A percentile compares a stretch with the other conserved stretches of the same genome.
Evolutionary conservation across 2,888 invertebrate genomes (phyloP).

Genomic region (Cynaeus angustus): DNA sequence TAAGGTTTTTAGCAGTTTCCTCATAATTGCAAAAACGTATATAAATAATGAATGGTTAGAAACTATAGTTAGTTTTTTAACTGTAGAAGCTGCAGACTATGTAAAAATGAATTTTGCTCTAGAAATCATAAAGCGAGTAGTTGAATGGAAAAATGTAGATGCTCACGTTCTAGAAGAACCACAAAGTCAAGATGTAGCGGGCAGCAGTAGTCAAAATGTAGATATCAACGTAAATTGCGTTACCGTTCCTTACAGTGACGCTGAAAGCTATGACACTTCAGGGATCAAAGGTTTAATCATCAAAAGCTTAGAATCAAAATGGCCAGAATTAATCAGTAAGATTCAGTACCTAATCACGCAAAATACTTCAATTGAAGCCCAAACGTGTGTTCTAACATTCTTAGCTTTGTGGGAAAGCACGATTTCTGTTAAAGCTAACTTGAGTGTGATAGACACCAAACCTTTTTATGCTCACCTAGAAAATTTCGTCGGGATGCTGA

Average conservation of each 20-base stretch:
- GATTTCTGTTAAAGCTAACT: constrained; percentile 91
- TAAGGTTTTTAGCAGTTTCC: constrained; percentile 86
- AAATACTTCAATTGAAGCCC: constrained; percentile 77
- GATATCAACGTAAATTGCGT: constrained; percentile 71
- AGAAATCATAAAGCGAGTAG: constrained; percentile 89
- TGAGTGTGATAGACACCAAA: constrained; percentile 91
- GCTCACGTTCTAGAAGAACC: constrained; percentile 86
- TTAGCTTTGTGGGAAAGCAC: constrained; percentile 92
- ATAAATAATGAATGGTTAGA: constrained; percentile 88
- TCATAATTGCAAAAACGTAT: constrained; percentile 88
- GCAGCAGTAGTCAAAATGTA: constrained; percentile 59
- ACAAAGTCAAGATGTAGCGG: constrained; percentile 65
- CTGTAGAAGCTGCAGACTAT: constrained; percentile 79
- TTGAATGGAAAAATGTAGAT: constrained; percentile 91
- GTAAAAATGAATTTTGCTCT: constrained; percentile 87
- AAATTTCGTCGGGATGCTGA: constrained; percentile 81
- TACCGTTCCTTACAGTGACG: constrained; percentile 81
- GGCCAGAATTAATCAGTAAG: constrained; percentile 86
- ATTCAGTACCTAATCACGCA: constrained; percentile 77
- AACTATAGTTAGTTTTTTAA: constrained; percentile 83
- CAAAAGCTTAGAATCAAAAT: constrained; percentile 88
- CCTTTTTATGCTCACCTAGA: constrained; percentile 91
- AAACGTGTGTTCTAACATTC: constrained; percentile 86
- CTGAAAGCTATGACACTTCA: constrained; percentile 89
- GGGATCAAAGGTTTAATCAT: constrained; percentile 90